Evolutionary conservation across 2,113 vertebrate genomes (phyloP), one percentile per base, ranked within the genome.

Genomic region (Perca schrenkii): DNA sequence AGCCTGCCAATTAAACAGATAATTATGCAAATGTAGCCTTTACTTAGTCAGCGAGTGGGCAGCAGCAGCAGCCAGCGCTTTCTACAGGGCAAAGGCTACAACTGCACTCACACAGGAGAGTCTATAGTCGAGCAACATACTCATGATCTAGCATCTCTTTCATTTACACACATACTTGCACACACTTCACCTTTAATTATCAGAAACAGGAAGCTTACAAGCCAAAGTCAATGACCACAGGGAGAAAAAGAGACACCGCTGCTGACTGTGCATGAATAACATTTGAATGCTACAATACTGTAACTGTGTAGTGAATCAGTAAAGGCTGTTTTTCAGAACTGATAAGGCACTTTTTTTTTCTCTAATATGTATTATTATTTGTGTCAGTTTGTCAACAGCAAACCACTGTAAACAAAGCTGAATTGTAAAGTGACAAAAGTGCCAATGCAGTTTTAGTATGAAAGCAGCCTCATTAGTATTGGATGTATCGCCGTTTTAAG

Each of bases 21-120:
- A 93, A 95, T 95, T 95, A 95, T 96, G 94, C 92, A 95, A 95
- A 96, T 95, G 93, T 94, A 93, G 94, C 95, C 94, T 95, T 96
- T 95, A 94, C 94, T 95, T 93, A 94, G 94, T 95, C 94, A 94
- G 93, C 83, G 89, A 94, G 94, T 95, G 92, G 94, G 95, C 92
- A 93, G 93, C 71, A 47, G 77, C 86, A 80, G 81, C 81, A 88
- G 80, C 79, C 74, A 82, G 87, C 58, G 80, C 72, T 87, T 93
- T 84, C 82, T 89, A 85, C 65, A 31, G 80, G 88, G 86, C 86
- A 88, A 88, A 83, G 84, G 85, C 82, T 84, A 90, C 70, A 10
- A 28, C 79, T 70, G 77, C 58, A 36, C 74, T 86, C 71, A 72
- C 82, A 87, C 86, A 88, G 57, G 75, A 75, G 80, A 82, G 89